Evolutionary conservation across 2,888 invertebrate genomes (phyloP), one percentile per base, ranked within the genome.

Genomic region (Argyra leucocephala): DNA sequence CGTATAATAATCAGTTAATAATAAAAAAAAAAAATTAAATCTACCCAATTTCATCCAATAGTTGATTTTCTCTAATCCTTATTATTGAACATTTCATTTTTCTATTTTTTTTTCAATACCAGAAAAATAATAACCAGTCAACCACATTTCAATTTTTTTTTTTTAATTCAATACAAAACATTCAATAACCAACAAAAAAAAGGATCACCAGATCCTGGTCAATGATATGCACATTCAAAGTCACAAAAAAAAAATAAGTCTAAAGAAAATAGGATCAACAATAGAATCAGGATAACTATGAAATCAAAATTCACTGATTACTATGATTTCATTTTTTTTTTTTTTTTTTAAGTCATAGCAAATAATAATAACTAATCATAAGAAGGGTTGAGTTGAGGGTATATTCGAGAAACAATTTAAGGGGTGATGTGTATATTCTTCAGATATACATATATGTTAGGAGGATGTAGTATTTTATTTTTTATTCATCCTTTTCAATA

Each of bases 221-320:
- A 48, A 48, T 48, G 48, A 48, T 48, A 48, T 48, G 48, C 48
- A 48, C 48, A 48, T 12, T 48, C 48, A 48, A n/a, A 48, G 31
- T 31, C 5, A 31, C 31, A 31, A 31, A 31, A 31, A 7, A 10
- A 31, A 31, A 31, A 31, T n/a, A 31, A 6, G 31, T 10, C 31
- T 10, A 31, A 7, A 31, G 1, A 6, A 18, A 1, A 5, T 3
- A 48, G 18, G 5, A 48, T 18, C 48, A 48, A 48, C 48, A 48
- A 48, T 48, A 48, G 48, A 48, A 48, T 48, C 48, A 48, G 18
- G 18, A 15, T 31, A 48, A 18, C 48, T 48, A n/a, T 12, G 15
- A 48, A 48, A 48, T 48, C 48, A 48, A 48, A 48, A 37, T 37
- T 37, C 18, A 48, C 12, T 48, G 48, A 48, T 48, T 48, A 48